phyloP scores from a whole-genome alignment of 2,797 vertebrate genomes.

The Helarctos malayanus region DNA sequence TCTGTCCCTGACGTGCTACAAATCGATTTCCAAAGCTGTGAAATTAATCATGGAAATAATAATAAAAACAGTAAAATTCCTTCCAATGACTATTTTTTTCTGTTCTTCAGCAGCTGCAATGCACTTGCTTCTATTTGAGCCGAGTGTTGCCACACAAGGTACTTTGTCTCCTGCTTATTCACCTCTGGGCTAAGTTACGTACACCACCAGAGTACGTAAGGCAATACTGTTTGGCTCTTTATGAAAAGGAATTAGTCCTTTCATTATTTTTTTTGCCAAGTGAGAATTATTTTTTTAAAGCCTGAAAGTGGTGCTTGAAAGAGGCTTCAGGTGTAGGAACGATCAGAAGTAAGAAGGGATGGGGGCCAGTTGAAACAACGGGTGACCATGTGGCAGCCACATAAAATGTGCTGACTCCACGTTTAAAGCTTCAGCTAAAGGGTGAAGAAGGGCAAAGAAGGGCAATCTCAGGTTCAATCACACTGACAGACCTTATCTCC shows the following conservation, averaged over 20 bases:
- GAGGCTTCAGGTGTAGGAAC: not conserved
- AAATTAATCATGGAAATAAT: not conserved
- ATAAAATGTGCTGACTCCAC: not conserved
- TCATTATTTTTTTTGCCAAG: not conserved
- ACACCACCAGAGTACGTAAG: not conserved
- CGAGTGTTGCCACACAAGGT: not conserved
- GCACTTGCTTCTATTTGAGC: not conserved
- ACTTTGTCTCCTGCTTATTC: not conserved
- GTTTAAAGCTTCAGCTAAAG: not conserved
- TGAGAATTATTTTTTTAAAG: slow-evolving; percentile 12
- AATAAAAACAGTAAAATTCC: not conserved
- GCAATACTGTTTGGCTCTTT: not conserved
- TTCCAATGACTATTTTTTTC: not conserved
- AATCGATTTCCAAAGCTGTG: not conserved
- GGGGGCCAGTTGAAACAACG: not conserved
- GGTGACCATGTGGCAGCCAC: not conserved
- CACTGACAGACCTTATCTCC: not conserved
- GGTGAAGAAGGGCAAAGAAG: not conserved
- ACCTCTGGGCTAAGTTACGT: not conserved
- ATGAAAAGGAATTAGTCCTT: not conserved
- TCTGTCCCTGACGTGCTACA: not conserved
- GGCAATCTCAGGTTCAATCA: not conserved
- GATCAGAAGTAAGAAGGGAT: not conserved
- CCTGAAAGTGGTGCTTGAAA: not conserved
- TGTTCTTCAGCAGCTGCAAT: not conserved